These are phyloP conservation scores for Enoplolaimus lenunculus DNA, from an alignment of 2,888 invertebrate species.

Conservation along the genomic window DNA sequence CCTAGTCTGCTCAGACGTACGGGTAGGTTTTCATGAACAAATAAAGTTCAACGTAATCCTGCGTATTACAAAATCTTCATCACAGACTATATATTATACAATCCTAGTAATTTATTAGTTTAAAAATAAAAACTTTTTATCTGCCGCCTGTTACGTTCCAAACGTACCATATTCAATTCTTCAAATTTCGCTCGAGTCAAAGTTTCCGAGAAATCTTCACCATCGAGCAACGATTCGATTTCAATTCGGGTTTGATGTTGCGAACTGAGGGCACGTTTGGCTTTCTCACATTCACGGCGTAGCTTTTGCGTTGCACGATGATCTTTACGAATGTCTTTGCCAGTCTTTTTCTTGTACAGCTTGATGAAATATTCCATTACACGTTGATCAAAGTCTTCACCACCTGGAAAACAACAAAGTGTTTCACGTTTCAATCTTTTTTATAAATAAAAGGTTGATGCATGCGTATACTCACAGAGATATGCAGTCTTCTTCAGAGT, in stretches of 20 bases:
- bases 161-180: conserved; percentile 73
- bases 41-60: no score
- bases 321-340: conserved; percentile 43
- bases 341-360: conserved; percentile 48
- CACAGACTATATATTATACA: no score
- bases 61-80: no score
- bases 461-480: conserved; percentile 23
- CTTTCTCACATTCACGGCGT: conserved; percentile 44
- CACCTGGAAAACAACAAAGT: conserved; percentile 48
- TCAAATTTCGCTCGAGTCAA: conserved; percentile 96
- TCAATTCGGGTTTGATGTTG: conserved; percentile 87
- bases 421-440: no score
- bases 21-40: no score
- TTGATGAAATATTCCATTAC: conserved; percentile 82
- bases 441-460: conserved; percentile 26
- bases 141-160: no score
- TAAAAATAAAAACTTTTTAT: no score
- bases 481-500: neutral
- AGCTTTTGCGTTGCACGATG: conserved; percentile 42
- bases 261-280: conserved; percentile 61
- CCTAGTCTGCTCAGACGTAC: no score
- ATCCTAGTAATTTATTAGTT: no score
- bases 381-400: conserved; percentile 64
- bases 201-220: conserved; percentile 94
- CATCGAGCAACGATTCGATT: conserved; percentile 94